Base-by-base conservation (phyloP, 2,888 invertebrate species). In the Tupiocoris notatus region DNA sequence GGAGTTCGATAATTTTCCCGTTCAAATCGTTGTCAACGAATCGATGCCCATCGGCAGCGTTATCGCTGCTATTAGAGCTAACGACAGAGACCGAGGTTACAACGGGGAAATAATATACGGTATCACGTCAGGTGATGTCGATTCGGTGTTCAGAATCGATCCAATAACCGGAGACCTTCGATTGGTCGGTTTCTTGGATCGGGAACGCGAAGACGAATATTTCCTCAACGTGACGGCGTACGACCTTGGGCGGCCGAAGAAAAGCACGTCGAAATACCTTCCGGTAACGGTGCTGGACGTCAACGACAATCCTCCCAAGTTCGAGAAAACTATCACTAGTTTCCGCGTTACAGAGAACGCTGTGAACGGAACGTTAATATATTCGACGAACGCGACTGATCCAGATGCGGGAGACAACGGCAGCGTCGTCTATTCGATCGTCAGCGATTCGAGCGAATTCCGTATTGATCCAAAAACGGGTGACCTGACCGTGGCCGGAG, bases 81-180 rank as follows among this genome's bases (percentile, higher is more conserved):
- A 89, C 61, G 96, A 96, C 83, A 88, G 92, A 23, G 96, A 96
- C 84, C 87, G 92, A 64, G 96, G 96, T 12, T 95, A 94, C 84
- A 95, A 95, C 84, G 96, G 96, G 0, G 89, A 94, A 81, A 86
- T 98, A 17, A 90, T 93, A 1, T 97, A 90, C 84, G 93, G 92
- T 0, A 91, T 96, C 80, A 92, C 93, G 0, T 89, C 90, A 63
- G 95, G 95, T 1, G 93, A 94, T 82, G 86, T 88, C 22, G 93
- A 93, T 83, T 93, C 94, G 0, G 91, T 92, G 0, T 95, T 95
- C 84, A 88, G 91, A 59, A 88, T 97, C 68, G 95, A 96, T 83
- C 91, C 92, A 66, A 92, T 92, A 79, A 90, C 89, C 1, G 96
- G 95, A 0, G 92, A 93, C 80, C 85, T 97, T 6, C 91, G 91